A percentile compares a stretch with the other conserved stretches of the same genome.
Evolutionary conservation across 23 tunicate species (phyloP).

Genomic region (Ascidia mentula): DNA sequence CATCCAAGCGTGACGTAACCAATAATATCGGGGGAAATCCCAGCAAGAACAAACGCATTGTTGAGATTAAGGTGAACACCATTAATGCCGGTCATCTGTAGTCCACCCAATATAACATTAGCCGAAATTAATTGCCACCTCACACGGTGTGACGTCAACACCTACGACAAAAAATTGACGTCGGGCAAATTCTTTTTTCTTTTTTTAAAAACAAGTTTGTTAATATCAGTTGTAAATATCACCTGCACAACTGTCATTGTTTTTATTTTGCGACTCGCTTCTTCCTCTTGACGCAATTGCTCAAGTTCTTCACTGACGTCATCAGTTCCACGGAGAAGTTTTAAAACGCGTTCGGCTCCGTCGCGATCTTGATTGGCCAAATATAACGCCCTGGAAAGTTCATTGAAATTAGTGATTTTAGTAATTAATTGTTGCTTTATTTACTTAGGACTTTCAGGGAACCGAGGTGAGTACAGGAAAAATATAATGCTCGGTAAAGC

Average conservation of each 20-base stretch:
- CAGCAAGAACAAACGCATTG: conserved; percentile 31
- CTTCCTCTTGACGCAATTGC: conserved; percentile 13
- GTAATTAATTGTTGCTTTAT: too few relatives aligned
- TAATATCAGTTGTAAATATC: not conserved
- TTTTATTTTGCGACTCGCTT: not conserved
- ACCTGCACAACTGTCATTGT: conserved; percentile 18
- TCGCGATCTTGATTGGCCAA: conserved; percentile 8
- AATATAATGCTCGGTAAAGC: conserved; percentile 36
- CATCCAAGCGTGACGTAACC: conserved; percentile 36
- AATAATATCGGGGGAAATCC: conserved; percentile 17
- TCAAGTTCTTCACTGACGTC: conserved; percentile 32
- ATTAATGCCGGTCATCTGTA: conserved; percentile 52
- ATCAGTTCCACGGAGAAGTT: conserved; percentile 35
- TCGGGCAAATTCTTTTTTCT: too few relatives aligned
- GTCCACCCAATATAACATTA: conserved; percentile 20
- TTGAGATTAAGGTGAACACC: conserved; percentile 49
- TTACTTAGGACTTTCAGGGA: conserved; percentile 68
- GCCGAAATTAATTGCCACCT: conserved; percentile 52
- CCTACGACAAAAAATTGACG: too few relatives aligned
- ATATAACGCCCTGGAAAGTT: conserved; percentile 29
- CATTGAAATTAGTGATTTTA: too few relatives aligned
- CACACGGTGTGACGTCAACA: conserved; percentile 12
- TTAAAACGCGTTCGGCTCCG: conserved; percentile 19
- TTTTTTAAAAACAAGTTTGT: not conserved
- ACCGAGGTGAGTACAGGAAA: conserved; percentile 17